Evolutionary conservation across 2,113 vertebrate species (phyloP).

Genomic region (Pithys albifrons): DNA sequence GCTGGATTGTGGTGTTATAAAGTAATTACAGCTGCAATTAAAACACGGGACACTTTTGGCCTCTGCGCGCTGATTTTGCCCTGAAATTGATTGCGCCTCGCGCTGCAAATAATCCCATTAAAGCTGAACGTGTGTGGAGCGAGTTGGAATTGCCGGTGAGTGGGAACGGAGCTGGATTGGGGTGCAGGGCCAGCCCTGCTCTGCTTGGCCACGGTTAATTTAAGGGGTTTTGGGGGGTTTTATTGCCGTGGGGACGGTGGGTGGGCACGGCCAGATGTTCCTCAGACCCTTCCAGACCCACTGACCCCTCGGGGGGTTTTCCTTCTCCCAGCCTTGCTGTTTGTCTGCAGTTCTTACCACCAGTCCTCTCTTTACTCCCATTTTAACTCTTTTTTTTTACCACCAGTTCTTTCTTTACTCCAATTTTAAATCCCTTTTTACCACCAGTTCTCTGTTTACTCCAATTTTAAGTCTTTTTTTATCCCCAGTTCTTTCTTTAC

Average conservation of each 20-base stretch:
- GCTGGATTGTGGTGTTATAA: background rate
- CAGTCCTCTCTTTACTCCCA: background rate
- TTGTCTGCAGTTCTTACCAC: background rate
- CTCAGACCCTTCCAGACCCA: background rate
- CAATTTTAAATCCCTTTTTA: no score
- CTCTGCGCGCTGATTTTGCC: background rate
- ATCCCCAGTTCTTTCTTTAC: no score
- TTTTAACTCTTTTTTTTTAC: no score
- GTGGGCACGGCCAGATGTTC: background rate
- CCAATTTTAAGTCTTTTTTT: no score
- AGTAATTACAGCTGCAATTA: constrained; percentile 56
- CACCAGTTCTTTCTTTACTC: no score
- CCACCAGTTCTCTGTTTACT: no score
- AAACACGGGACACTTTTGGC: background rate
- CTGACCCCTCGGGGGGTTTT: background rate
- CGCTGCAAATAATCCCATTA: background rate
- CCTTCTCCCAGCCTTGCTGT: background rate
- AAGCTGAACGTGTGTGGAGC: background rate
- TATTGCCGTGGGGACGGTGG: background rate
- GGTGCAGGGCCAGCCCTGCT: background rate
- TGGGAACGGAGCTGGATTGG: background rate
- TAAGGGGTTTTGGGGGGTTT: background rate
- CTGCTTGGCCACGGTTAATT: background rate
- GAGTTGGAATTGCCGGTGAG: background rate
- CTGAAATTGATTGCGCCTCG: background rate